These are phyloP conservation scores for Dermolepida albohirtum DNA, from an alignment of 2,888 invertebrate genomes.

Conservation along the genomic window DNA sequence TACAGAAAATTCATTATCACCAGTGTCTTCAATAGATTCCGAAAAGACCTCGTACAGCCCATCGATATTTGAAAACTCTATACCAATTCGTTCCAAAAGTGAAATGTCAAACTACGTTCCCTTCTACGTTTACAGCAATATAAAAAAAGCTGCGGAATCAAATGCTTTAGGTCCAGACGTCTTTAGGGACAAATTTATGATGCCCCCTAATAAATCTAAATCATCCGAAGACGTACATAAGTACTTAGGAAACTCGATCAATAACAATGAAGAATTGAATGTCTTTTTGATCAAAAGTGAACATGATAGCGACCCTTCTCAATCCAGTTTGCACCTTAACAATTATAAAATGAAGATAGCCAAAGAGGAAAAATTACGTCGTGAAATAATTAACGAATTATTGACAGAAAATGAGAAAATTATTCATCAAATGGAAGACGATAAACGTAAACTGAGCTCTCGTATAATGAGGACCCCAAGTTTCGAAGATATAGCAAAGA, in stretches of 20 bases:
- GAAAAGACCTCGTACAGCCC: slow-evolving; percentile 50
- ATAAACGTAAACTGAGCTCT: slow-evolving; percentile 24
- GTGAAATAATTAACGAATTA: slow-evolving; percentile 60
- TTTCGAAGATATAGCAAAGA: slow-evolving; percentile 44
- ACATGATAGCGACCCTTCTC: neutral
- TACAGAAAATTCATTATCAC: slow-evolving; percentile 48
- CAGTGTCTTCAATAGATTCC: slow-evolving; percentile 45
- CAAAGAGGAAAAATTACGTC: slow-evolving; percentile 59
- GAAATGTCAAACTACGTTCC: slow-evolving; percentile 58
- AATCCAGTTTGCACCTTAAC: slow-evolving; percentile 44
- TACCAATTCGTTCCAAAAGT: slow-evolving; percentile 53
- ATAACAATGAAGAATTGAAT: slow-evolving; percentile 45
- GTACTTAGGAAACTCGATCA: slow-evolving; percentile 16
- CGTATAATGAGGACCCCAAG: slow-evolving; percentile 38
- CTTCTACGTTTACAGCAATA: slow-evolving; percentile 53
- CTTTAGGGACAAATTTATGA: slow-evolving; percentile 16
- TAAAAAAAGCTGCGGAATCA: slow-evolving; percentile 52
- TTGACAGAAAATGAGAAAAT: slow-evolving; percentile 58
- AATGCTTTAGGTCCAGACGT: neutral
- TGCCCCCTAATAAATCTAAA: slow-evolving; percentile 53
- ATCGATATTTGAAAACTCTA: slow-evolving; percentile 47
- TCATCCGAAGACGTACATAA: slow-evolving; percentile 55
- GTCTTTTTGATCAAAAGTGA: slow-evolving; percentile 30
- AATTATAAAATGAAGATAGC: slow-evolving; percentile 58
- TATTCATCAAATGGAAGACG: slow-evolving; percentile 46